These are phyloP conservation scores for Zophobas morio DNA, from an alignment of 1,140 invertebrate species.

Conservation along the genomic window DNA sequence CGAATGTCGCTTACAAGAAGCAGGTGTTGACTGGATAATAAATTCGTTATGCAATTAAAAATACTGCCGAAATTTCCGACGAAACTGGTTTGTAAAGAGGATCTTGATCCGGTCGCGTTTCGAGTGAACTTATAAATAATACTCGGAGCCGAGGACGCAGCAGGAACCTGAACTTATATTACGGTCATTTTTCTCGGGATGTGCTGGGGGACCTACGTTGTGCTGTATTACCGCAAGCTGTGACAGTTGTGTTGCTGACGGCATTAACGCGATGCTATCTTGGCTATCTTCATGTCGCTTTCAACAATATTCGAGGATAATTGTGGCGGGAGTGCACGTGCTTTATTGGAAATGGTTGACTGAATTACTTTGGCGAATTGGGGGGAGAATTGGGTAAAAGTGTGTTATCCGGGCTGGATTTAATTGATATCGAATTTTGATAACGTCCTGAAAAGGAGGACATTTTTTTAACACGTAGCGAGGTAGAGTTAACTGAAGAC, in stretches of 20 bases:
- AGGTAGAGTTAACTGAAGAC: no score
- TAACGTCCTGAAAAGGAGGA: no score
- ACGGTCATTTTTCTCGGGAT: background rate
- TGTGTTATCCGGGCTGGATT: no score
- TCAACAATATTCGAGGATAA: background rate
- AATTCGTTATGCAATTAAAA: background rate
- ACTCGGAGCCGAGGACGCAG: background rate
- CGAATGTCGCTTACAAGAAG: background rate
- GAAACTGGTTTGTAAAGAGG: background rate
- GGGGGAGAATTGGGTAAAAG: no score
- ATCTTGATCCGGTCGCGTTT: background rate
- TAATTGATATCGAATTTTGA: no score
- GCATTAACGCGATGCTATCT: background rate
- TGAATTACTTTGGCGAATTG: no score
- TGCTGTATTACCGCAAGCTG: background rate
- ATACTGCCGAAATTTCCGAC: background rate
- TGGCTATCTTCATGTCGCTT: background rate
- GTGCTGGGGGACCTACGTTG: background rate
- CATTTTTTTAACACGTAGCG: no score
- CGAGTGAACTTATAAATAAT: background rate
- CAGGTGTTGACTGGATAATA: background rate
- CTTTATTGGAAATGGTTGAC: no score
- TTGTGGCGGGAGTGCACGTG: no score
- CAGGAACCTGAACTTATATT: background rate
- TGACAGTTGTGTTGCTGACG: background rate